A percentile compares a stretch with the other conserved stretches of the same genome.
These are phyloP conservation scores for Cryptoblepharus egeriae DNA, from an alignment of 2,797 vertebrate genomes.

Conservation along the genomic window DNA sequence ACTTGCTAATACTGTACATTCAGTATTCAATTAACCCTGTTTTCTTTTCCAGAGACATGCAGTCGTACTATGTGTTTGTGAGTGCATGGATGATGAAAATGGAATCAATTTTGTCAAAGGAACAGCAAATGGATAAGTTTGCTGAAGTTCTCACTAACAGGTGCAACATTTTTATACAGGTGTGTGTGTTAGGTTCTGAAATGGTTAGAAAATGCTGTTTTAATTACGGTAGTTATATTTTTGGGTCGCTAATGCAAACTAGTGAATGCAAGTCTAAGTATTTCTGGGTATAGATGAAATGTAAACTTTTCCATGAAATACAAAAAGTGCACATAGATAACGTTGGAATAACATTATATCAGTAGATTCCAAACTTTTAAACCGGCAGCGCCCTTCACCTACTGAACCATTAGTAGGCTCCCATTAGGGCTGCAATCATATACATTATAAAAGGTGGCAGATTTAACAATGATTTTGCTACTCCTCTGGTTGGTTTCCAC, in stretches of 20 bases:
- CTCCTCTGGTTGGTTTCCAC: too few relatives aligned
- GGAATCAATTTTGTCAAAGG: constrained; percentile 94
- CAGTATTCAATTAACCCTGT: constrained; percentile 38
- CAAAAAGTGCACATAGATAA: background rate
- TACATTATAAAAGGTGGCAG: too few relatives aligned
- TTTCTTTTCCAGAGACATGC: constrained; percentile 88
- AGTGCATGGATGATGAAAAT: constrained; percentile 99
- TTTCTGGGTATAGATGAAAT: background rate
- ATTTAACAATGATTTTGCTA: too few relatives aligned
- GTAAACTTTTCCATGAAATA: background rate
- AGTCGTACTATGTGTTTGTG: constrained; percentile 97
- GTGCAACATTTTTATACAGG: constrained; percentile 97
- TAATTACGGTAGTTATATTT: background rate
- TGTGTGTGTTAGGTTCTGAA: constrained; percentile 74
- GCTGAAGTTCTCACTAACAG: constrained; percentile 92
- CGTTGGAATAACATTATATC: background rate
- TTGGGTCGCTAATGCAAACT: background rate
- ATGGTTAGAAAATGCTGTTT: background rate
- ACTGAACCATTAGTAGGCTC: too few relatives aligned
- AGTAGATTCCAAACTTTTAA: too few relatives aligned
- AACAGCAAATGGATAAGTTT: constrained; percentile 87
- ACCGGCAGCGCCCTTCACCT: too few relatives aligned
- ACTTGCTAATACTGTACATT: too few relatives aligned
- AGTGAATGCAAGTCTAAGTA: background rate
- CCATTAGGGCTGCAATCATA: too few relatives aligned